Evolutionary conservation across 1,140 invertebrate genomes (phyloP).

Genomic region (Triops longicaudatus): DNA sequence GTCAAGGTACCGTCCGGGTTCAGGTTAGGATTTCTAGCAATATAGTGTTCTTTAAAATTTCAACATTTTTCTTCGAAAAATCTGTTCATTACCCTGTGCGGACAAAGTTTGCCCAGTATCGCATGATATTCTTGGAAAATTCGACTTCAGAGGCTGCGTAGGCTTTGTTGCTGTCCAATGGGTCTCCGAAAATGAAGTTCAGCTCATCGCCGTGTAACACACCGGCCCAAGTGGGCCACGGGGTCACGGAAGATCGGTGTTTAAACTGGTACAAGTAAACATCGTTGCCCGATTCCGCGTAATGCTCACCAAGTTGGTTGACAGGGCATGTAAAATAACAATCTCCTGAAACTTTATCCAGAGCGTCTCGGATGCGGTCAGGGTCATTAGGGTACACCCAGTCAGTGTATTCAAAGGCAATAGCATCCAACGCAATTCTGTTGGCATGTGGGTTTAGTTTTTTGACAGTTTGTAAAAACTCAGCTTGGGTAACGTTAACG

Average conservation of each 20-base stretch:
- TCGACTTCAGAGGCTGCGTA: constrained; percentile 71
- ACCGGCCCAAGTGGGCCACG: constrained; percentile 93
- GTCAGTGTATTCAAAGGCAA: constrained; percentile 77
- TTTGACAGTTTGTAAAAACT: constrained; percentile 66
- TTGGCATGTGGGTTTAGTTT: constrained; percentile 77
- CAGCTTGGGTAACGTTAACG: constrained; percentile 62
- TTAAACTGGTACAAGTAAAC: constrained; percentile 95
- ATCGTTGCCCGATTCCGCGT: constrained; percentile 76
- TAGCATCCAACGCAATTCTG: constrained; percentile 61
- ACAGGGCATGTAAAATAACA: constrained; percentile 93
- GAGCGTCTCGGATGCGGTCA: constrained; percentile 65
- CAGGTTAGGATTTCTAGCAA: constrained; percentile 51
- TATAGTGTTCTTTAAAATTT: background rate
- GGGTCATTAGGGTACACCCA: constrained; percentile 82
- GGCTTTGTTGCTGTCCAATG: constrained; percentile 64
- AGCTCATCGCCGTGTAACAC: constrained; percentile 95
- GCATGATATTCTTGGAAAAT: constrained; percentile 78
- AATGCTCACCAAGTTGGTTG: constrained; percentile 75
- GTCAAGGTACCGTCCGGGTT: constrained; percentile 45
- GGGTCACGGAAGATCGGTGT: constrained; percentile 71
- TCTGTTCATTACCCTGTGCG: constrained; percentile 65
- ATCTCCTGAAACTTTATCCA: constrained; percentile 92
- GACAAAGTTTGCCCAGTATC: constrained; percentile 92
- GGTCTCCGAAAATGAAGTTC: constrained; percentile 86
- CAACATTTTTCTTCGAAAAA: background rate